A percentile compares a stretch with the other conserved stretches of the same genome.
These are phyloP conservation scores for Mamestra configurata DNA, from an alignment of 1,140 invertebrate genomes.

Conservation along the genomic window DNA sequence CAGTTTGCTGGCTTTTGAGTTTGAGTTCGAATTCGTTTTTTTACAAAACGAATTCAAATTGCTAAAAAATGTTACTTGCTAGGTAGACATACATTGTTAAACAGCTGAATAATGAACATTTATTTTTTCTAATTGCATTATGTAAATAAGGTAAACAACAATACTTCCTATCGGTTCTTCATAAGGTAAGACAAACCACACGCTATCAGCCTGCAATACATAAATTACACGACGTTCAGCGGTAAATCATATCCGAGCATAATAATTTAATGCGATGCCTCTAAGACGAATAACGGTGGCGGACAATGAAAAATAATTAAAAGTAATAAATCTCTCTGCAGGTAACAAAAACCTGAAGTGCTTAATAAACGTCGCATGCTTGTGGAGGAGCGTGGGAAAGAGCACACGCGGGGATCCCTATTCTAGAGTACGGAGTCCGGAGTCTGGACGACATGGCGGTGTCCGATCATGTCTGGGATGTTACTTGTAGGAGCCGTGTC, in stretches of 20 bases:
- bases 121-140: no score
- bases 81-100: no score
- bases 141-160: neutral
- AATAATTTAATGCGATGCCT: constrained; percentile 76
- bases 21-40: no score
- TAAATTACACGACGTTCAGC: constrained; percentile 61
- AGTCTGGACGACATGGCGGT: neutral
- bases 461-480: neutral
- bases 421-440: constrained; percentile 21
- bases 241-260: constrained; percentile 69
- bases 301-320: constrained; percentile 86
- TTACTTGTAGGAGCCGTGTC: constrained; percentile 3
- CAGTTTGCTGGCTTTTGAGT: no score
- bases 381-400: constrained; percentile 76
- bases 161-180: constrained; percentile 16
- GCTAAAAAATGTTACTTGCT: no score
- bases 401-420: constrained; percentile 57
- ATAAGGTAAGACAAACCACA: constrained; percentile 11
- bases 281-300: constrained; percentile 71
- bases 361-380: constrained; percentile 83
- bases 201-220: constrained; percentile 44
- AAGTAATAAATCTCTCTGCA: constrained; percentile 86
- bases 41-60: no score
- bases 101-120: no score
- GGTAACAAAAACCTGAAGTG: constrained; percentile 85